Base-by-base conservation (phyloP, 2,113 vertebrate genomes). In the Pao palembangensis region DNA sequence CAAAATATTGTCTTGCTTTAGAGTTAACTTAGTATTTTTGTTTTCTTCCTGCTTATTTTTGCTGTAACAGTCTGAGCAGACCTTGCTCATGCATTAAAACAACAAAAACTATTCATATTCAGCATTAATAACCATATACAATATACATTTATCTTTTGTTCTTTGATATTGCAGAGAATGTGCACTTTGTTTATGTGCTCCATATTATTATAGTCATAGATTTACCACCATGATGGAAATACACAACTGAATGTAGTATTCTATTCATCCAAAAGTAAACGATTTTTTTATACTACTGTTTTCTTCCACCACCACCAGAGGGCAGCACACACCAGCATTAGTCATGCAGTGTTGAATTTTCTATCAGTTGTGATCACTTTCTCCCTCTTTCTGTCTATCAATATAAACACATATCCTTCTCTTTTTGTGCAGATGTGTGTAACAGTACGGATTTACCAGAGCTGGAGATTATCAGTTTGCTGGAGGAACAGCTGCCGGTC, bases 391-490 rank as follows among this genome's bases (percentile, higher is more conserved):
- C 8, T 46, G 5, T 46, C 44, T n/a, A 15, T 46, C 44, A 13
- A 4, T 38, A 12, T 12, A 11, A 38, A 49, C 25, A 28, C 25
- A 18, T 19, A 12, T 25, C 19, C 25, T 43, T 71, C 5, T 71
- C 8, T 61, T 17, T 66, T 17, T 74, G 14, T 68, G 19, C 62
- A 99, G 97, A 98, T 91, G 96, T 99, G 93, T 99, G 96, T 91
- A 98, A 97, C 75, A 98, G 92, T 91, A 94, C 95, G 81, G 93
- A 98, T 75, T 93, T 99, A 87, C 97, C 97, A 21, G 97, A 99
- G 91, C 96, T 99, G 28, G 97, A 98, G 91, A 98, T 99, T 89
- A 96, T 98, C 88, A 99, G 97, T 80, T 88, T 99, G 21, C 88
- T 99, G 92, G 94, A 98, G 83, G 97, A 99, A 78, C 96, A 98